Percentiles rank a stretch among this genome's conserved stretches.
phyloP scores from a whole-genome alignment of 2,888 invertebrate genomes.

The Papilio protenor region DNA sequence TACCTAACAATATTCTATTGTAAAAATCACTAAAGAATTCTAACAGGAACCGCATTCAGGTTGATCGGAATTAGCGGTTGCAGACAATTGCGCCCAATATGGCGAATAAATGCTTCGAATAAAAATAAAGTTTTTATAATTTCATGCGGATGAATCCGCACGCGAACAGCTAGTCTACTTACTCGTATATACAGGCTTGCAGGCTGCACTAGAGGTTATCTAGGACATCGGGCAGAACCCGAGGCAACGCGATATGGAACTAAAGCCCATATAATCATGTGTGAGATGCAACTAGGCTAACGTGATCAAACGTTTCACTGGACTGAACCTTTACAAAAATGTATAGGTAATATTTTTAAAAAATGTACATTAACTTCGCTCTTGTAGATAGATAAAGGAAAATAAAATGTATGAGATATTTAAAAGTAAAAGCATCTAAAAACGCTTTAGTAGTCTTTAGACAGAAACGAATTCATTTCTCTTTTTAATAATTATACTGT shows the following conservation, averaged over 20 bases:
- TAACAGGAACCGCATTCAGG: neutral
- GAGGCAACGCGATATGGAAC: slow-evolving; percentile 57
- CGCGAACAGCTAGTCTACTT: too few relatives aligned
- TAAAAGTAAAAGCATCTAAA: too few relatives aligned
- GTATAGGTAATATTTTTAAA: too few relatives aligned
- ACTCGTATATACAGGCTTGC: neutral
- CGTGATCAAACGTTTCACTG: slow-evolving; percentile 28
- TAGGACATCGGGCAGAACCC: slow-evolving; percentile 45
- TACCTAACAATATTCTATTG: neutral
- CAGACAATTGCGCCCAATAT: slow-evolving; percentile 18
- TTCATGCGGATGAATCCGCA: too few relatives aligned
- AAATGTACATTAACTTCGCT: neutral
- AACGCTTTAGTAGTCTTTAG: too few relatives aligned
- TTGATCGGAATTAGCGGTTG: slow-evolving; percentile 17
- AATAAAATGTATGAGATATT: too few relatives aligned
- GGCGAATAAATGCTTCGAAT: slow-evolving; percentile 14
- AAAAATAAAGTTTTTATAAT: too few relatives aligned
- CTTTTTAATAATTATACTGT: neutral
- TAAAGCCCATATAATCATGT: slow-evolving; percentile 57
- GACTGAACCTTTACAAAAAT: neutral
- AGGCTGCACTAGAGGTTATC: slow-evolving; percentile 28
- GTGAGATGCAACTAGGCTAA: slow-evolving; percentile 51
- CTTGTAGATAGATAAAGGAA: neutral
- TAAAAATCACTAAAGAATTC: slow-evolving; percentile 3
- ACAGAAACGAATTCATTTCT: neutral